Percentiles rank a stretch among this genome's conserved stretches.
phyloP scores from a whole-genome alignment of 2,113 vertebrate genomes.

The Cyanoramphus novaezelandiae region DNA sequence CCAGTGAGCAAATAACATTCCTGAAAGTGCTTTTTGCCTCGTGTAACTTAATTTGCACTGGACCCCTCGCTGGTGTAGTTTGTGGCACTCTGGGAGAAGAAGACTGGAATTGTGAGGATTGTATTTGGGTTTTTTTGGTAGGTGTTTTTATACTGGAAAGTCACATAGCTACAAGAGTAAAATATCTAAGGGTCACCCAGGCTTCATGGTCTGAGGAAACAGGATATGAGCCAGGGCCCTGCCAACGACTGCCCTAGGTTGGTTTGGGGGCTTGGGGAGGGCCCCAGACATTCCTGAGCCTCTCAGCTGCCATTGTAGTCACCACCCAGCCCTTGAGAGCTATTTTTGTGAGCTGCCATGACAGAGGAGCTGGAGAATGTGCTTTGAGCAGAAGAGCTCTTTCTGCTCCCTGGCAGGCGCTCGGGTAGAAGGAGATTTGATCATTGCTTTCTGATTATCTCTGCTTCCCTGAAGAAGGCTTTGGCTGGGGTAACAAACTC shows the following conservation, averaged over 20 bases:
- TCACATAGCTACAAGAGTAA: not conserved
- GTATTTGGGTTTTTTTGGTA: not conserved
- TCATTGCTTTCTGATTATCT: not conserved
- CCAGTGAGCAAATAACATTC: not conserved
- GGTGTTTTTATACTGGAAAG: not conserved
- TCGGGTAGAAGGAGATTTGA: not conserved
- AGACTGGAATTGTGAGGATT: not conserved
- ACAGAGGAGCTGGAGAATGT: not conserved
- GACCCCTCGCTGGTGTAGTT: too few species aligned
- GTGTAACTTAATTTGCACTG: not conserved
- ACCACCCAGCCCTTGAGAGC: not conserved
- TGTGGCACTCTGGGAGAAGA: not conserved
- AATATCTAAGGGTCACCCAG: not conserved
- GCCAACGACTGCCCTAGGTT: not conserved
- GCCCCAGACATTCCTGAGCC: constrained; percentile 35
- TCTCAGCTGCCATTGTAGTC: constrained; percentile 49
- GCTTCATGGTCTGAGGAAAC: not conserved
- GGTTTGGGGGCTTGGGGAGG: not conserved
- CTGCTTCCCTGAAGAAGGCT: not conserved
- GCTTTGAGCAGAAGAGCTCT: not conserved
- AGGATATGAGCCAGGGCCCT: not conserved
- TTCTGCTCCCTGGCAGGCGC: not conserved
- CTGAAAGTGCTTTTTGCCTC: not conserved
- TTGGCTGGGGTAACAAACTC: not conserved
- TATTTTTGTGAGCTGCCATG: constrained; percentile 45